Evolutionary conservation across 2,888 invertebrate species (phyloP), one percentile per base, ranked within the genome.

Genomic region (Pachycephus smyrnensis): DNA sequence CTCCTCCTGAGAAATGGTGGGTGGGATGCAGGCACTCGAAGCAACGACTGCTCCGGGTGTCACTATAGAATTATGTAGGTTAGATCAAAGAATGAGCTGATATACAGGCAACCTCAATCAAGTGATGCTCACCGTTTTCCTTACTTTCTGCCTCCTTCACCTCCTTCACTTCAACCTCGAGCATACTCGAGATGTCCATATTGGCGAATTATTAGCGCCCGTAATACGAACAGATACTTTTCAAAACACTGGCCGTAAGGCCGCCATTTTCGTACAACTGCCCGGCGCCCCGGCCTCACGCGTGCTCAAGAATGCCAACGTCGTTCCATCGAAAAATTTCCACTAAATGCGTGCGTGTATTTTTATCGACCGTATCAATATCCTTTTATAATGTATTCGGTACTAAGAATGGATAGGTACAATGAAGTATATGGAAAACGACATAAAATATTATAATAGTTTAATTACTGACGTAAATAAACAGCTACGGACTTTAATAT

Each of bases 151-250:
- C 76, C 30, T 87, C 85, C 76, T 85, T 87, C 36, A 86, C 87
- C 80, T 91, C 90, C 36, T 89, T 87, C 69, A 91, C 90, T 80
- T 91, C 88, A 32, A 91, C 90, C 79, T 91, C 90, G 74, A 91
- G 88, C 86, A 91, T 88, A 71, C 87, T 90, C 76, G 91, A 85
- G 75, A 91, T 90, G 80, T 91, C 91, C 91, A 91, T 91, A 35
- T 73, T 79, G 77, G 73, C 55, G 76, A 31, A 37, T 33, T 77
- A 36, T 69, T 32, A 76, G 36, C 68, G 35, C n/a, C 30, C 30
- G 6, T 37, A 69, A 15, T 31, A 69, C 32, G 32, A 75, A 73
- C 68, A 55, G 55, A 55, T 71, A 40, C 77, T 80, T 81, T 86
- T 86, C 82, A 86, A 88, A 88, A 86, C 82, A 84, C 79, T 82